Percentiles rank a stretch among this genome's conserved stretches.
These are phyloP conservation scores for Matsumyia berberina DNA, from an alignment of 2,888 invertebrate genomes.

Conservation along the genomic window DNA sequence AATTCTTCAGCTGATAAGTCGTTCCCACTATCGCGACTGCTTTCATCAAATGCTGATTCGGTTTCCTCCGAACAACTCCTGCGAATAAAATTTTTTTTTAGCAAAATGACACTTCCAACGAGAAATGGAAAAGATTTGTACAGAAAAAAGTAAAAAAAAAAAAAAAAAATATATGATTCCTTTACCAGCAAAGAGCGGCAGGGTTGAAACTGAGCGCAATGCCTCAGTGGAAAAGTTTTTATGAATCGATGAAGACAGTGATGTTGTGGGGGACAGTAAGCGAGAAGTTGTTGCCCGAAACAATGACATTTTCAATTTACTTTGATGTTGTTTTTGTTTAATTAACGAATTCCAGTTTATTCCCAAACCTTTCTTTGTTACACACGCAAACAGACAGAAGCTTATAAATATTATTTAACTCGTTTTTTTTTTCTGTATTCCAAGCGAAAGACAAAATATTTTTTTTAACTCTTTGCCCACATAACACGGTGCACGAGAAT, in stretches of 20 bases:
- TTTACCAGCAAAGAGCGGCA: conserved; percentile 59
- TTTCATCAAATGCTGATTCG: conserved; percentile 57
- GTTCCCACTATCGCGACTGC: conserved; percentile 62
- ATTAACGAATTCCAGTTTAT: neutral
- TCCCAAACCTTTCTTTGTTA: conserved; percentile 18
- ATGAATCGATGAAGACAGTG: conserved; percentile 62
- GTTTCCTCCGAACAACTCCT: conserved; percentile 59
- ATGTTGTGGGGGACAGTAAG: conserved; percentile 47
- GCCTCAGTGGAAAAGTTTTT: conserved; percentile 49
- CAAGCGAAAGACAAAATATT: neutral
- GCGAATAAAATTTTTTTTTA: neutral
- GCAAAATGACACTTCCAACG: neutral
- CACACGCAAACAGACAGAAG: conserved; percentile 10
- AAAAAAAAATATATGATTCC: conserved; percentile 2
- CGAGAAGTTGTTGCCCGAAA: conserved; percentile 65
- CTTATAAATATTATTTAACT: conserved; percentile 7
- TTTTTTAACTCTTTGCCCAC: conserved; percentile 28
- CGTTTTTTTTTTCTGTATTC: neutral
- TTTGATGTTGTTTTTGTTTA: conserved; percentile 20
- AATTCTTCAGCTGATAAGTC: conserved; percentile 60
- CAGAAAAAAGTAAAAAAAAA: too few relatives aligned
- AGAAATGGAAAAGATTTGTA: neutral
- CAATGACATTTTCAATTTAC: conserved; percentile 57
- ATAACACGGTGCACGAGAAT: conserved; percentile 11
- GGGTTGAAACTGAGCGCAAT: conserved; percentile 35